These are phyloP conservation scores for Antheraea pernyi DNA, from an alignment of 1,140 invertebrate species.

Conservation along the genomic window DNA sequence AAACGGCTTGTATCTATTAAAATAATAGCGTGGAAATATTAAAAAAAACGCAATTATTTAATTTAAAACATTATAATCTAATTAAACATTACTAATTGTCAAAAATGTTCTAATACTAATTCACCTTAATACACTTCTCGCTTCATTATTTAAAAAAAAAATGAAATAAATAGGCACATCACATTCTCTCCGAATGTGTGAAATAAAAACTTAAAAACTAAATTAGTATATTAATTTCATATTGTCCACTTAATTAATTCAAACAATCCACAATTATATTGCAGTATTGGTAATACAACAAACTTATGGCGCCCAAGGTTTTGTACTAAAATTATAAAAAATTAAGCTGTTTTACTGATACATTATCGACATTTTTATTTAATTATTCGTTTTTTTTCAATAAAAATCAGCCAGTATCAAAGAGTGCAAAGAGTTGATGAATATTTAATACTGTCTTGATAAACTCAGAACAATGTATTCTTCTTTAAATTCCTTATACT, in stretches of 20 bases:
- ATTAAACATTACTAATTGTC: slow-evolving; percentile 50
- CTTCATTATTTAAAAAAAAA: slow-evolving; percentile 47
- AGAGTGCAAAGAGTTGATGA: no score
- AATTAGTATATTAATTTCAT: slow-evolving; percentile 51
- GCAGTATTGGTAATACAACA: slow-evolving; percentile 53
- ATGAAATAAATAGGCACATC: slow-evolving; percentile 74
- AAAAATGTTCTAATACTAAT: slow-evolving; percentile 41
- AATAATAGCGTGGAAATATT: slow-evolving; percentile 27
- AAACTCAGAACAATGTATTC: no score
- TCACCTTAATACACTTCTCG: slow-evolving; percentile 59
- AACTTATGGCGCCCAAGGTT: slow-evolving; percentile 58
- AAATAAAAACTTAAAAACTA: slow-evolving; percentile 49
- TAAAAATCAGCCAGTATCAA: no score
- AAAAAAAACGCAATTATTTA: slow-evolving; percentile 30
- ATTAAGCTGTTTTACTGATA: background rate
- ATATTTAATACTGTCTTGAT: no score
- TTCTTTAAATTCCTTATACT: no score
- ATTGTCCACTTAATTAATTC: slow-evolving; percentile 37
- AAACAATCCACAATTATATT: slow-evolving; percentile 62
- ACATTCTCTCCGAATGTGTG: slow-evolving; percentile 61
- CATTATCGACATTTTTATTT: no score
- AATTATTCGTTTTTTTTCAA: no score
- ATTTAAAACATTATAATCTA: slow-evolving; percentile 47
- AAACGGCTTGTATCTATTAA: slow-evolving; percentile 38
- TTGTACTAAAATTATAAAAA: slow-evolving; percentile 62